These are phyloP conservation scores for Cylloceria caligata DNA, from an alignment of 2,888 invertebrate genomes.

Conservation along the genomic window DNA sequence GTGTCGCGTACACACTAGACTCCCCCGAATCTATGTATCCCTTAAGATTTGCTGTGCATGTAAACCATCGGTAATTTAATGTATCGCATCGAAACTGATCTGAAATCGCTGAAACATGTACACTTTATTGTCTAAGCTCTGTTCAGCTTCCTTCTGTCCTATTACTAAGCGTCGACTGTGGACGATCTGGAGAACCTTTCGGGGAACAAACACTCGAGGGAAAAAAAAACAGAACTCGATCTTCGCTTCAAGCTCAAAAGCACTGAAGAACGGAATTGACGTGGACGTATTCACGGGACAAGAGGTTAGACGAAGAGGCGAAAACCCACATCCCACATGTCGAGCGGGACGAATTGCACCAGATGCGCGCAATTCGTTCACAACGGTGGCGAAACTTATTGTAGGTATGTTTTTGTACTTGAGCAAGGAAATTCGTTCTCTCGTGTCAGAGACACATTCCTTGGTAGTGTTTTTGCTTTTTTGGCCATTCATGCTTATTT, in stretches of 20 bases:
- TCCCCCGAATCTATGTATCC: constrained; percentile 47
- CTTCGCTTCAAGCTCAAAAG: not conserved
- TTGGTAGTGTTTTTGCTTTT: not conserved
- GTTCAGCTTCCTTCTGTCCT: constrained; percentile 1
- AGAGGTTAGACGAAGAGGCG: not conserved
- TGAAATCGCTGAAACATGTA: constrained; percentile 47
- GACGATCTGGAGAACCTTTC: constrained; percentile 2
- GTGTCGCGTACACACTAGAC: constrained; percentile 69
- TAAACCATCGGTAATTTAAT: constrained; percentile 67
- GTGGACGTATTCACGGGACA: constrained; percentile 18
- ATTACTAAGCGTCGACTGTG: not conserved
- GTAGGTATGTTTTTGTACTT: constrained; percentile 24
- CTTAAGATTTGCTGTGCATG: constrained; percentile 56
- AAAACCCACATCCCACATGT: not conserved
- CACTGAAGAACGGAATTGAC: constrained; percentile 8
- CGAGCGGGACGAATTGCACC: constrained; percentile 28
- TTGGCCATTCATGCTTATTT: not conserved
- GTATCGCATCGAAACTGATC: constrained; percentile 61
- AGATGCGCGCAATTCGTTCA: constrained; percentile 30
- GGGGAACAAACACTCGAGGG: not conserved
- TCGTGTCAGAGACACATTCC: constrained; percentile 4
- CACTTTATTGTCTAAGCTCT: constrained; percentile 28
- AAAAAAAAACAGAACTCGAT: constrained; percentile 25
- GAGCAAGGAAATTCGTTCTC: not conserved
- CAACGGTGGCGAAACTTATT: constrained; percentile 1